These are phyloP conservation scores for Agriopis marginaria DNA, from an alignment of 2,888 invertebrate genomes.

Conservation along the genomic window DNA sequence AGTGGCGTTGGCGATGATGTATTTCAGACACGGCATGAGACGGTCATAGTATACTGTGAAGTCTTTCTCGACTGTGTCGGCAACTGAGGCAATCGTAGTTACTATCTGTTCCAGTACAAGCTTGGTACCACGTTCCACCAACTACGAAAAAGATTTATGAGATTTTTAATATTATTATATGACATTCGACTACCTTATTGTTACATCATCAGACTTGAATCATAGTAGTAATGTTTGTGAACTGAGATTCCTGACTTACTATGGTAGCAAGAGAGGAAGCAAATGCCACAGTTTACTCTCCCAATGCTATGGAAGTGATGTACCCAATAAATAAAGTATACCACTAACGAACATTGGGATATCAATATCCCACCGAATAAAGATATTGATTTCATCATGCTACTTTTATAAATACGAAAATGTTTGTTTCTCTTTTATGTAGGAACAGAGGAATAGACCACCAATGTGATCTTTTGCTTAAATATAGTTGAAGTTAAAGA, in stretches of 20 bases:
- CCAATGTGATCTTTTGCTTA: too few species aligned
- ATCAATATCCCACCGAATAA: background rate
- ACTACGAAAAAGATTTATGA: constrained; percentile 63
- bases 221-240: constrained; percentile 64
- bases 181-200: too few species aligned
- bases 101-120: constrained; percentile 98
- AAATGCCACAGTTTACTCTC: constrained; percentile 75
- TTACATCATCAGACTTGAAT: background rate
- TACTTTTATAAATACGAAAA: too few species aligned
- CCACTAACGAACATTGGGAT: constrained; percentile 84
- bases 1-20: constrained; percentile 97
- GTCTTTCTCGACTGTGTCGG: constrained; percentile 98
- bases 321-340: constrained; percentile 58
- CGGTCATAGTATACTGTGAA: constrained; percentile 98
- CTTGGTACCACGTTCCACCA: constrained; percentile 97
- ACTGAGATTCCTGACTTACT: constrained; percentile 79
- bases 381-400: too few species aligned
- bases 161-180: background rate
- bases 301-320: constrained; percentile 85
- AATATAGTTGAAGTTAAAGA: too few species aligned
- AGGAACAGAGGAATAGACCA: too few species aligned
- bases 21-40: constrained; percentile 97
- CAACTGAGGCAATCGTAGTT: constrained; percentile 99
- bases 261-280: constrained; percentile 74
- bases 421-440: too few species aligned